Evolutionary conservation across 1,140 invertebrate genomes (phyloP), one percentile per base, ranked within the genome.

Genomic region (Steinernema feltiae): DNA sequence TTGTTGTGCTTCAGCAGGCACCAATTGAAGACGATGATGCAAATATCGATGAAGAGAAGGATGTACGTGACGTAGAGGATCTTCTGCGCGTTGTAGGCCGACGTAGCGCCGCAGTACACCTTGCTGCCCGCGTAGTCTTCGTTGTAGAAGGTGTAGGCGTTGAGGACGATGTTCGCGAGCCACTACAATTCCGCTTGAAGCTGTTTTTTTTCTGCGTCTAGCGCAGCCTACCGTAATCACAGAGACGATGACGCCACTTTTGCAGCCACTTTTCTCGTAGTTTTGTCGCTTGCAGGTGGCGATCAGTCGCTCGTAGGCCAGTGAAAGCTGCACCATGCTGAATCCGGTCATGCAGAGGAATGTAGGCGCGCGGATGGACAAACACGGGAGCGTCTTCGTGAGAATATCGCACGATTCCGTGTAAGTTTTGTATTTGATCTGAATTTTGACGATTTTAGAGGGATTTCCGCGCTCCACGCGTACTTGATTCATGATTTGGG

Each of bases 141-240:
- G 12, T 63, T 27, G 53, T 63, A 63, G 53, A 63, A 63, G 53
- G 24, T 63, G 53, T 63, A 63, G 24, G 53, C 53, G 53, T 63
- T 63, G 3, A 63, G 53, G 15, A 63, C 7, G 24, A 63, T n/a
- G 53, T n/a, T 63, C 3, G 53, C 24, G 7, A 63, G 15, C 53
- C 53, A 63, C 53, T 63, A 63, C n/a, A n/a, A n/a, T n/a, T n/a
- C n/a, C n/a, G n/a, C n/a, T n/a, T n/a, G n/a, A 27, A 63, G 24
- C 53, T n/a, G 15, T 27, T 27, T 63, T 63, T 27, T 27, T 63
- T 12, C 2, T 17, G 7, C 24, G 53, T 12, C 24, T 63, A 41
- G 7, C 12, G 53, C 24, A 63, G 24, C 53, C 24, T 63, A 63
- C 53, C 12, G 53, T 63, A 27, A 63, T 21, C 12, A 63, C 53